phyloP scores from a whole-genome alignment of 1,140 invertebrate genomes.

The Drosophila lacteicornis region DNA sequence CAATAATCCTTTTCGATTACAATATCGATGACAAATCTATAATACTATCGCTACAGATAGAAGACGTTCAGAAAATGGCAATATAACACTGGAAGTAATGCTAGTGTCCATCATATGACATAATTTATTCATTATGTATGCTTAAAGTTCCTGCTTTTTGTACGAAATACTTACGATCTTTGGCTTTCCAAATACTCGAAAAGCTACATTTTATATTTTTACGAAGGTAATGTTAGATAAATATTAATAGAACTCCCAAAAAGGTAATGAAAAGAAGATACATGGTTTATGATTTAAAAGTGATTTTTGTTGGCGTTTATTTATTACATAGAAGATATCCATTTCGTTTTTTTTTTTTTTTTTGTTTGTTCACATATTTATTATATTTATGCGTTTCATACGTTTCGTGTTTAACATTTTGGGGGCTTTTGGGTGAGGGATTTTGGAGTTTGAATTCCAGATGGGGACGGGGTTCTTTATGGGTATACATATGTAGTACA shows the following conservation, averaged over 20 bases:
- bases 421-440: not conserved
- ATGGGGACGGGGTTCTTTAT: conserved; percentile 29
- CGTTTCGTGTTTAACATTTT: conserved; percentile 39
- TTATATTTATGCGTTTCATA: conserved; percentile 38
- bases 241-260: not conserved
- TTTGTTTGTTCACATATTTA: conserved; percentile 29
- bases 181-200: too few relatives aligned
- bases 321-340: conserved; percentile 52
- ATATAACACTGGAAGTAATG: too few relatives aligned
- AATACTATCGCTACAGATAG: too few relatives aligned
- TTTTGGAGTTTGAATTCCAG: conserved; percentile 14
- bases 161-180: not conserved
- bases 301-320: conserved; percentile 44
- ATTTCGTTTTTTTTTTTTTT: conserved; percentile 13
- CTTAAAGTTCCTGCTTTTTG: not conserved
- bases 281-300: conserved; percentile 25
- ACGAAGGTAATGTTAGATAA: not conserved
- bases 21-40: too few relatives aligned
- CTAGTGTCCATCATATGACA: too few relatives aligned
- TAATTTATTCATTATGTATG: too few relatives aligned
- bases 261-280: not conserved
- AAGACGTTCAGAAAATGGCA: too few relatives aligned
- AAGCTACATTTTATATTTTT: too few relatives aligned
- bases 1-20: too few relatives aligned
- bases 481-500: conserved; percentile 50